Percentiles rank a stretch among this genome's conserved stretches.
phyloP scores from a whole-genome alignment of 1,140 invertebrate genomes.

The Hormaphis cornu region DNA sequence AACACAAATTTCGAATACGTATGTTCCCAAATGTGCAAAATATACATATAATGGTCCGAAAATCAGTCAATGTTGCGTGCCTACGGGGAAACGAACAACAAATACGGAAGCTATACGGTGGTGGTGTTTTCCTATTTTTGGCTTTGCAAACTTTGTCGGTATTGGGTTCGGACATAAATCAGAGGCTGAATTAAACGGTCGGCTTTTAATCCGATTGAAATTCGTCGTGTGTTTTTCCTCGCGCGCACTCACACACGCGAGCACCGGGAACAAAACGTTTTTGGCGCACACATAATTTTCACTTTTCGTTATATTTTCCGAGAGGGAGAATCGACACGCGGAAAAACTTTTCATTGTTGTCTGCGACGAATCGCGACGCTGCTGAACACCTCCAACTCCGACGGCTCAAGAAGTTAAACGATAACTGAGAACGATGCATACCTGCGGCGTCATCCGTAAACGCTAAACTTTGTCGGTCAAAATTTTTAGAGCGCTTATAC shows the following conservation, averaged over 20 bases:
- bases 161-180: conserved; percentile 23
- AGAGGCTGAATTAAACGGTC: conserved; percentile 11
- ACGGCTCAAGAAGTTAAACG: background rate
- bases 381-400: background rate
- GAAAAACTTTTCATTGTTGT: conserved; percentile 2
- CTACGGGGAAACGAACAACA: background rate
- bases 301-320: background rate
- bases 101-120: background rate
- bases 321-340: too few relatives aligned
- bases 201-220: conserved; percentile 31
- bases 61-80: background rate
- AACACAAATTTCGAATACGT: too few relatives aligned
- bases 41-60: too few relatives aligned
- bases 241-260: too few relatives aligned
- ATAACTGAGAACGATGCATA: background rate
- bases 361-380: background rate
- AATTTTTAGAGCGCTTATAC: too few relatives aligned
- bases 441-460: background rate
- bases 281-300: conserved; percentile 11
- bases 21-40: too few relatives aligned
- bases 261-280: conserved; percentile 6
- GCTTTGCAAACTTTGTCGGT: background rate
- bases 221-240: background rate
- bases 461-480: too few relatives aligned
- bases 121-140: background rate